Base-by-base conservation (phyloP, 2,113 vertebrate species). In the Cyanistes caeruleus region DNA sequence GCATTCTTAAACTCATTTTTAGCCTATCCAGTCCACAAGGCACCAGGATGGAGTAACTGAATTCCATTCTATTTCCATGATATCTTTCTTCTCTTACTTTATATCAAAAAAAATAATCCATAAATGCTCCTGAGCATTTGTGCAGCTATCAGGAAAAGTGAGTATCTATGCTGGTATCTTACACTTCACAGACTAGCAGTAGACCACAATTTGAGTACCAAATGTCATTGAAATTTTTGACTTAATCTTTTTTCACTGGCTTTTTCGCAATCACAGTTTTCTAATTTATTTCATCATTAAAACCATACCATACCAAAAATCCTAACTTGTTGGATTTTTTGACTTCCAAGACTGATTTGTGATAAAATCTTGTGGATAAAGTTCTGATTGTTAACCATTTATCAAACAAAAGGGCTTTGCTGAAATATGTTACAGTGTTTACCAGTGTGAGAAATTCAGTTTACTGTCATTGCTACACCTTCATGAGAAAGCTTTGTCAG, bases 1-100 rank as follows among this genome's bases (percentile, higher is more conserved):
- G 56, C 33, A n/a, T 64, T 93, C 72, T 67, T 62, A 84, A 73
- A 39, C 15, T 78, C 7, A 68, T 86, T 90, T 93, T 93, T 92
- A 89, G 55, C 24, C 31, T 82, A 37, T 48, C 49, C 31, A 89
- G 37, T 20, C 53, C 51, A 77, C 63, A 84, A 80, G 35, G 17
- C n/a, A 73, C 51, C 41, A 70, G 31, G 18, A 62, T 15, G 48
- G 51, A 51, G 46, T 67, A 87, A 87, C 15, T 67, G 52, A 70
- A 91, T 94, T 79, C 59, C 55, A 68, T 39, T 87, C 7, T 89
- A 24, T 72, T 91, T 80, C 37, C 5, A 25, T 37, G 11, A 4
- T 59, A 52, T 65, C 20, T 46, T 81, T 52, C 22, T 75, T 46
- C 21, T 35, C 52, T 70, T 55, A 31, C 5, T 68, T 85, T 52